Base-by-base conservation (phyloP, 1,140 invertebrate species). In the Ceratosolen solmsi region DNA sequence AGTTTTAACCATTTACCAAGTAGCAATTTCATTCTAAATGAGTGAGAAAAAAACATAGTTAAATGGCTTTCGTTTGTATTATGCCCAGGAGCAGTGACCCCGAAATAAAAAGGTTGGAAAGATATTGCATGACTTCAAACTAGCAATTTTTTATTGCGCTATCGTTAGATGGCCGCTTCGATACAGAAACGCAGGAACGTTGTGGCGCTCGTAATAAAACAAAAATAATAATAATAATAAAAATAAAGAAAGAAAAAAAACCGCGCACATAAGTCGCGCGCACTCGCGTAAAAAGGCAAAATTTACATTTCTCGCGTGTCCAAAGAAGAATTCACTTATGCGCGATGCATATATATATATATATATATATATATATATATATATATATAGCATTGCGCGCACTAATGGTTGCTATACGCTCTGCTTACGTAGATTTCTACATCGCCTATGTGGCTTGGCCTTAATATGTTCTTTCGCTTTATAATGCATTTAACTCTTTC, bases 341-440 rank as follows among this genome's bases (percentile, higher is more conserved):
- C 8, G 17, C 20, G 63, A 58, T 58, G 25, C n/a, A 22, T 54
- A 22, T 22, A 54, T 46, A 46, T 46, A 46, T 13, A 46, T 13
- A 46, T 46, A 46, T 46, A 46, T 46, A 5, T 46, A 46, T 46
- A 46, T 46, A 46, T 46, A 46, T 46, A 46, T 46, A 46, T 46
- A 46, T 46, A 46, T 46, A 54, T 54, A 54, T 58, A 58, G 22
- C 84, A 80, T 84, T 79, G 63, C 76, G 38, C 84, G 38, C 76
- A 46, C 78, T 84, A 86, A 84, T 85, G 85, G 74, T 79, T 68
- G 82, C 82, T 86, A n/a, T n/a, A 88, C 86, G 86, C 84, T 88
- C 87, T 89, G 87, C 87, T 88, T 88, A 85, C 83, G 51, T 46
- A 65, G 84, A 86, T 89, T 89, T 89, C 87, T 88, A 89, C 83